A percentile compares a stretch with the other conserved stretches of the same genome.
Evolutionary conservation across 2,113 vertebrate species (phyloP).

Genomic region (Rattus norvegicus): DNA sequence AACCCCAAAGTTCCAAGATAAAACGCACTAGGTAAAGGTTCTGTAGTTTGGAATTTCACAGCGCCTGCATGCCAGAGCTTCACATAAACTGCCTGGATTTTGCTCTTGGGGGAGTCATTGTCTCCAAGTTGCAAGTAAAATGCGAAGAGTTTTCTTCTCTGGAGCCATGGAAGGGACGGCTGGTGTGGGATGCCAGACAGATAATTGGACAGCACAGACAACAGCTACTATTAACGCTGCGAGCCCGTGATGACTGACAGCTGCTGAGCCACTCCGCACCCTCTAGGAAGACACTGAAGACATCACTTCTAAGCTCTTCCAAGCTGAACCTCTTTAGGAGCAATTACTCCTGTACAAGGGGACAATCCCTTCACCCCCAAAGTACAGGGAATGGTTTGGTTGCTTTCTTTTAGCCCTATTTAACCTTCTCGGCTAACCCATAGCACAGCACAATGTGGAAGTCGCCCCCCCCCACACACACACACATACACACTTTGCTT

Average conservation of each 20-base stretch:
- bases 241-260: constrained; percentile 58
- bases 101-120: constrained; percentile 47
- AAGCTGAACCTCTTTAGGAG: constrained; percentile 19
- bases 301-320: not conserved
- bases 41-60: constrained; percentile 60
- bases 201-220: constrained; percentile 74
- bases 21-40: constrained; percentile 55
- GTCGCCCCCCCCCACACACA: constrained; percentile 61
- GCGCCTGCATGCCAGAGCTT: constrained; percentile 52
- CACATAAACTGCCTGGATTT: constrained; percentile 64
- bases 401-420: constrained; percentile 50
- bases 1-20: constrained; percentile 17
- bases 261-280: not conserved
- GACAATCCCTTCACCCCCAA: constrained; percentile 28
- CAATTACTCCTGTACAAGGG: not conserved
- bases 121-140: constrained; percentile 65
- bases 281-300: constrained; percentile 6
- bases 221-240: constrained; percentile 67
- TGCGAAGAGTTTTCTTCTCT: constrained; percentile 59
- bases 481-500: constrained; percentile 18
- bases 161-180: constrained; percentile 50
- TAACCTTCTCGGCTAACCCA: constrained; percentile 60
- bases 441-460: constrained; percentile 72
- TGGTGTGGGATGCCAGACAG: constrained; percentile 61
- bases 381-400: not conserved